Evolutionary conservation across 2,888 invertebrate species (phyloP).

Genomic region (Petrolisthes manimaculis): DNA sequence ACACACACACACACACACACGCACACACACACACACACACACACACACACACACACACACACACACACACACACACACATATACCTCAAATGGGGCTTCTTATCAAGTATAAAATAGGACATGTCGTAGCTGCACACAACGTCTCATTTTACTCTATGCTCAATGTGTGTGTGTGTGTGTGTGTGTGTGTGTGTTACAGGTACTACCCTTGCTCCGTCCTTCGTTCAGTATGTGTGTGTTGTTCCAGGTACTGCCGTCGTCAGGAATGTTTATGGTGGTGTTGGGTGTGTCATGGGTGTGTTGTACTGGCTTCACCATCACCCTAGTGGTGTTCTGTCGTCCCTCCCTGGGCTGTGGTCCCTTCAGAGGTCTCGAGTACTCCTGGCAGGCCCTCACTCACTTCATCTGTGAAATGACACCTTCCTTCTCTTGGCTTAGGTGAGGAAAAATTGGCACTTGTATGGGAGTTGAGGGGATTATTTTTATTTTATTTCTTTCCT

Average conservation of each 20-base stretch:
- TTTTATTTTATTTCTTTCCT: neutral
- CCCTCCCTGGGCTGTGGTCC: conserved; percentile 50
- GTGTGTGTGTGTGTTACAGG: too few relatives aligned
- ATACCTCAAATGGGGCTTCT: too few relatives aligned
- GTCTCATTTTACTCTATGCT: too few relatives aligned
- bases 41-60: too few relatives aligned
- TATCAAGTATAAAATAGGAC: too few relatives aligned
- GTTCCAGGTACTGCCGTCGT: conserved; percentile 24
- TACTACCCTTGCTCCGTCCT: too few relatives aligned
- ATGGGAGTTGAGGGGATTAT: neutral
- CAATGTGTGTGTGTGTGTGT: too few relatives aligned
- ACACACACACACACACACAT: too few relatives aligned
- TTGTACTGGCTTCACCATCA: conserved; percentile 17
- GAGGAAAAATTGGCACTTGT: neutral
- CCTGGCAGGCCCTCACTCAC: conserved; percentile 36
- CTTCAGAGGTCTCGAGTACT: conserved; percentile 27
- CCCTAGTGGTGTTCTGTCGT: neutral
- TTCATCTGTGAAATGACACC: conserved; percentile 15
- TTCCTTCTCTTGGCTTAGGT: conserved; percentile 24
- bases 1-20: neutral
- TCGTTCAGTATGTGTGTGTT: neutral
- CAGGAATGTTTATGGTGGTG: conserved; percentile 47
- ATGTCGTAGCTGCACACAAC: too few relatives aligned
- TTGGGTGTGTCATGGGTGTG: conserved; percentile 35
- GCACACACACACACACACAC: neutral